Conservation (phyloP, 2,113 vertebrate genomes). For the Tychaedon coryphoeus region DNA sequence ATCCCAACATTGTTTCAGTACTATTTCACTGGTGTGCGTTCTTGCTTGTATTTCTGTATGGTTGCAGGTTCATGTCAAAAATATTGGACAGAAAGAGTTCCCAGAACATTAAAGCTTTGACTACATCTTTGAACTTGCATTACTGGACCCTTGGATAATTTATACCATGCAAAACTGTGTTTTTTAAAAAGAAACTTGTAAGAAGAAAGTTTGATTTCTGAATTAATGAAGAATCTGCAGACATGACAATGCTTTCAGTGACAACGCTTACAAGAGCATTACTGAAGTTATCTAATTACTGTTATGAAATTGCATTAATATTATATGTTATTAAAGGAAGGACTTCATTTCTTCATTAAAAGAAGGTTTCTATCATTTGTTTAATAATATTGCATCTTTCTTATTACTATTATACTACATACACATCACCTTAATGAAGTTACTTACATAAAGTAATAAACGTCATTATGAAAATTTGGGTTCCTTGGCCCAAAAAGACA, state of each 20-base stretch:
- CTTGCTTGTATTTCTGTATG: background rate
- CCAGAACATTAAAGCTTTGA: background rate
- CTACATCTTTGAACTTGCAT: background rate
- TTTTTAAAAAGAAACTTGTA: background rate
- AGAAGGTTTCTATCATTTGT: background rate
- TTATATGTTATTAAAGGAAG: background rate
- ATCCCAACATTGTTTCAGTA: background rate
- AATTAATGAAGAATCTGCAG: background rate
- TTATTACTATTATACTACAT: background rate
- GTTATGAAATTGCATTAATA: background rate
- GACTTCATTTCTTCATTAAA: background rate
- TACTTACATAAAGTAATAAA: slow-evolving; percentile 91
- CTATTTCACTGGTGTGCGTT: background rate
- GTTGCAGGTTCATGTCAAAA: background rate
- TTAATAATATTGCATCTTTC: background rate
- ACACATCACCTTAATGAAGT: background rate
- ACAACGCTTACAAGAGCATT: background rate
- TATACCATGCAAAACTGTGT: background rate
- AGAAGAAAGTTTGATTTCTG: background rate
- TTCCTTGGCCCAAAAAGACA: slow-evolving; percentile 89
- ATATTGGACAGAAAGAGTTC: background rate
- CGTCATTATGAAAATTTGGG: slow-evolving; percentile 89
- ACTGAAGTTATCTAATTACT: background rate
- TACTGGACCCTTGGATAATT: background rate
- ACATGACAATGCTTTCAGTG: background rate